Conservation (phyloP, 2,888 invertebrate species). For the Cabera pusaria region DNA sequence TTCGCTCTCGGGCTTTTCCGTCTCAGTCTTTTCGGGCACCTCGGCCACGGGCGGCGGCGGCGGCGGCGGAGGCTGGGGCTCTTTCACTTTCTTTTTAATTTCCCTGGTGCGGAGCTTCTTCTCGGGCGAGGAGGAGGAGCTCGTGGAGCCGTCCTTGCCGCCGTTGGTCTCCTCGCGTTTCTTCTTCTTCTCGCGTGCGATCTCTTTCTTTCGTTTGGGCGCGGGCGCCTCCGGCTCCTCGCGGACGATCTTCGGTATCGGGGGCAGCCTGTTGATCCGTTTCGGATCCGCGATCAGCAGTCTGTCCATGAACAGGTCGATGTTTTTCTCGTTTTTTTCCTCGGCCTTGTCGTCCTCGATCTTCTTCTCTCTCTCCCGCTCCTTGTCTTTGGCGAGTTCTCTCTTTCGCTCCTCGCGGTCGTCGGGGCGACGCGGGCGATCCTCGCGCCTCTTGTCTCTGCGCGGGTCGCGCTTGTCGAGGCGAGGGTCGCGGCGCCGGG, state of each 20-base stretch:
- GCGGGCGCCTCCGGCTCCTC: slow-evolving; percentile 28
- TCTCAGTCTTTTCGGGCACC: too few species aligned
- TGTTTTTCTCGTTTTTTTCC: slow-evolving; percentile 3
- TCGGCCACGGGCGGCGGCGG: slow-evolving; percentile 24
- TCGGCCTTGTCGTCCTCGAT: slow-evolving; percentile 8
- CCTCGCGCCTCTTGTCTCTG: slow-evolving; percentile 24
- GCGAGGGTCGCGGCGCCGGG: slow-evolving; percentile 42
- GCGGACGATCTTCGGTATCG: slow-evolving; percentile 65
- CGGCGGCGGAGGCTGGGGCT: too few species aligned
- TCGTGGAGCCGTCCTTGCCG: slow-evolving; percentile 28
- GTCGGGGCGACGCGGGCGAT: slow-evolving; percentile 16
- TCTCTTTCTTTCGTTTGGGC: slow-evolving; percentile 40
- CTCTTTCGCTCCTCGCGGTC: slow-evolving; percentile 11
- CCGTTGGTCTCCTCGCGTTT: slow-evolving; percentile 30
- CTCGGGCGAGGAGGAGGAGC: slow-evolving; percentile 48
- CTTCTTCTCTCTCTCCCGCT: background rate
- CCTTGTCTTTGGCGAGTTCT: background rate
- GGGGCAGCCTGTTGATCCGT: slow-evolving; percentile 64
- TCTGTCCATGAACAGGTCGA: slow-evolving; percentile 45
- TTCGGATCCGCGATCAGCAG: slow-evolving; percentile 52
- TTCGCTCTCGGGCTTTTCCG: slow-evolving; percentile 41
- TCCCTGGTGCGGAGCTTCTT: slow-evolving; percentile 33
- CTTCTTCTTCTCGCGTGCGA: slow-evolving; percentile 40
- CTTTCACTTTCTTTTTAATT: slow-evolving; percentile 21
- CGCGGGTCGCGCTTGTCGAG: slow-evolving; percentile 38